A percentile compares a stretch with the other conserved stretches of the same genome.
These are phyloP conservation scores for Baronia brevicornis DNA, from an alignment of 2,888 invertebrate genomes.

Conservation along the genomic window DNA sequence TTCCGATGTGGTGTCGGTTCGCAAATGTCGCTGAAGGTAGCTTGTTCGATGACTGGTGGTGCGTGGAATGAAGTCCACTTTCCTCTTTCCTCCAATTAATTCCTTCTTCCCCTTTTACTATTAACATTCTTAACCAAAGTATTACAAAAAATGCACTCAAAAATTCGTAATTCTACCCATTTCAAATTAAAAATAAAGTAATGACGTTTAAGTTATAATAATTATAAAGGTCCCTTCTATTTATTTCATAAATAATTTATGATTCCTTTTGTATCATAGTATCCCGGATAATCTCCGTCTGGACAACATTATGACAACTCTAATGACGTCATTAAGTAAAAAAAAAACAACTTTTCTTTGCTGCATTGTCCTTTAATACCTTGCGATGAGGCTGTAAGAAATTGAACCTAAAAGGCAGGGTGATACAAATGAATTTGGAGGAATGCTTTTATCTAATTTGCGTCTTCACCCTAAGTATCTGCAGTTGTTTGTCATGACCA, in stretches of 20 bases:
- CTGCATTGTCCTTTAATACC: constrained; percentile 42
- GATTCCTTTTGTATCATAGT: constrained; percentile 6
- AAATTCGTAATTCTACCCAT: no score
- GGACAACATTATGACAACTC: constrained; percentile 41
- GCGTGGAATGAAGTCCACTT: no score
- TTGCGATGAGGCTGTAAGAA: constrained; percentile 5
- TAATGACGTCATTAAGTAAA: constrained; percentile 64
- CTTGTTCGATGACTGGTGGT: no score
- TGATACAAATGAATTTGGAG: constrained; percentile 19
- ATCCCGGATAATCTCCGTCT: constrained; percentile 43
- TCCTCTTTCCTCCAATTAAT: no score
- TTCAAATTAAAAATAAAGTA: no score
- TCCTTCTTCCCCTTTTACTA: no score
- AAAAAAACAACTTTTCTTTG: constrained; percentile 49
- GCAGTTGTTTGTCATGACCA: constrained; percentile 53
- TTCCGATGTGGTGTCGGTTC: no score
- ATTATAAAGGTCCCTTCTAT: constrained; percentile 6
- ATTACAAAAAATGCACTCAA: no score
- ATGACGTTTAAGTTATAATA: no score
- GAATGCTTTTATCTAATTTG: constrained; percentile 21
- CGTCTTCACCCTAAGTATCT: constrained; percentile 38
- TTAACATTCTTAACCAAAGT: no score
- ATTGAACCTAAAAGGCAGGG: constrained; percentile 8
- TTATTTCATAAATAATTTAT: background rate
- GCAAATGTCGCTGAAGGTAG: no score